A percentile compares a stretch with the other conserved stretches of the same genome.
These are phyloP conservation scores for Phocoena phocoena DNA, from an alignment of 2,113 vertebrate species.

Conservation along the genomic window DNA sequence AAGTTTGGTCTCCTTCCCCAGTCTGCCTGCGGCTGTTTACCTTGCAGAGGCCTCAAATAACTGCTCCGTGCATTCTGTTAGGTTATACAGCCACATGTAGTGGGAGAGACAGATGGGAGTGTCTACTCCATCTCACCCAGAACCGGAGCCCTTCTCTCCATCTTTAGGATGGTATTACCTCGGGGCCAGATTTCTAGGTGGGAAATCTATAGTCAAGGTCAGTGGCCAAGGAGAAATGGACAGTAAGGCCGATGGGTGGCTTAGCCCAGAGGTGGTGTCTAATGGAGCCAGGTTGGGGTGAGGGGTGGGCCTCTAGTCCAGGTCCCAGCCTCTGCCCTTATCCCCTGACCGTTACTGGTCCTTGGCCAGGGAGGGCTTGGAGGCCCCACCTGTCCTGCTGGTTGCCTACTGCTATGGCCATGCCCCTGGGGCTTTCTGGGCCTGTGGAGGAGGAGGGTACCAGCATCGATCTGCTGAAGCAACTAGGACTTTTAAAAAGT, in stretches of 20 bases:
- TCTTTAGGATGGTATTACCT: background rate
- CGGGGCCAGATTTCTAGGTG: background rate
- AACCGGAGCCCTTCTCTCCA: background rate
- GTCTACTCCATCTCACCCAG: no score
- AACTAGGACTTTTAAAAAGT: background rate
- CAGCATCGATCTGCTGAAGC: background rate
- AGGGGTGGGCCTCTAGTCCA: no score
- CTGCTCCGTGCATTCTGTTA: background rate
- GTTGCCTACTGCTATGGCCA: fast-evolving
- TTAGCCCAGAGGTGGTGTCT: background rate
- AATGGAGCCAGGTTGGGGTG: background rate
- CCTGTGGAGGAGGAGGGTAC: background rate
- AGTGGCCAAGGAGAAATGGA: background rate
- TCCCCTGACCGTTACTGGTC: background rate
- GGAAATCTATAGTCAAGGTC: background rate
- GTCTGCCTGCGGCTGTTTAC: background rate
- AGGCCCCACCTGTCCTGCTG: no score
- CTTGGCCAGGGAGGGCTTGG: background rate
- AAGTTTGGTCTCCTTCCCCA: background rate
- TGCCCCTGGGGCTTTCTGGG: background rate
- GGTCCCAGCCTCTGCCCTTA: background rate
- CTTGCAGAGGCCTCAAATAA: background rate
- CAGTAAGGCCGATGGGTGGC: background rate
- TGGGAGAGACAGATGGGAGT: background rate
- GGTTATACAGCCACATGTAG: background rate